phyloP scores from a whole-genome alignment of 1,140 invertebrate species.

The Meloidogyne hapla region DNA sequence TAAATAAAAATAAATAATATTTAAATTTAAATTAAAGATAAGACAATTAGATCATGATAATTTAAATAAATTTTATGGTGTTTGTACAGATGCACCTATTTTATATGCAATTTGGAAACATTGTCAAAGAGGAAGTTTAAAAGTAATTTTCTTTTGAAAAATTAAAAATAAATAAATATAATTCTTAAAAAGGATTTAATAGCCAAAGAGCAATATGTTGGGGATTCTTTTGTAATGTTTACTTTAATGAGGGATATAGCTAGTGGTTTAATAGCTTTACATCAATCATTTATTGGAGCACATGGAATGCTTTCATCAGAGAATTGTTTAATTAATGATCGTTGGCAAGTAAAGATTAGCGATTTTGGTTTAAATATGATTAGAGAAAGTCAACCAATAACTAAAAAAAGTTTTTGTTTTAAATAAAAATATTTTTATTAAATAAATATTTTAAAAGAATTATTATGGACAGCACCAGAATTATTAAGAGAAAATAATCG shows the following conservation, averaged over 20 bases:
- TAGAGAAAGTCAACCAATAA: slow-evolving; percentile 36
- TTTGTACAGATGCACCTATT: slow-evolving; percentile 55
- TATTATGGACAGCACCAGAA: slow-evolving; percentile 87
- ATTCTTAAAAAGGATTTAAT: slow-evolving; percentile 80
- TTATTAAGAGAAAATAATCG: slow-evolving; percentile 72
- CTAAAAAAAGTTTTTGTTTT: slow-evolving; percentile 39
- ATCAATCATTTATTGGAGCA: slow-evolving; percentile 43
- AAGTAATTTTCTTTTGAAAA: no score
- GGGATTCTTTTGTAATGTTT: slow-evolving; percentile 89
- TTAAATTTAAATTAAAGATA: slow-evolving; percentile 11
- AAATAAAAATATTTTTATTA: slow-evolving; percentile 17
- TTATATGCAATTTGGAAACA: slow-evolving; percentile 75
- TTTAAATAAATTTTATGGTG: slow-evolving; percentile 74
- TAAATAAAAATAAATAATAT: not conserved
- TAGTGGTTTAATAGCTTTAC: slow-evolving; percentile 64
- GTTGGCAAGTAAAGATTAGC: slow-evolving; percentile 54
- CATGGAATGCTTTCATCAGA: slow-evolving; percentile 51
- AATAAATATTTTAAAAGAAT: slow-evolving; percentile 68
- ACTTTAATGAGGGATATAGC: slow-evolving; percentile 87
- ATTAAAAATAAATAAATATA: no score
- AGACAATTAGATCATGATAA: slow-evolving; percentile 59
- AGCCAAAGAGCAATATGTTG: slow-evolving; percentile 85
- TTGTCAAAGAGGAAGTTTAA: slow-evolving; percentile 77
- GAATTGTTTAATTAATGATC: slow-evolving; percentile 54
- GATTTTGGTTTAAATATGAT: slow-evolving; percentile 45